A percentile compares a stretch with the other conserved stretches of the same genome.
These are phyloP conservation scores for Nomada hirtipes DNA, from an alignment of 2,888 invertebrate genomes.

Conservation along the genomic window DNA sequence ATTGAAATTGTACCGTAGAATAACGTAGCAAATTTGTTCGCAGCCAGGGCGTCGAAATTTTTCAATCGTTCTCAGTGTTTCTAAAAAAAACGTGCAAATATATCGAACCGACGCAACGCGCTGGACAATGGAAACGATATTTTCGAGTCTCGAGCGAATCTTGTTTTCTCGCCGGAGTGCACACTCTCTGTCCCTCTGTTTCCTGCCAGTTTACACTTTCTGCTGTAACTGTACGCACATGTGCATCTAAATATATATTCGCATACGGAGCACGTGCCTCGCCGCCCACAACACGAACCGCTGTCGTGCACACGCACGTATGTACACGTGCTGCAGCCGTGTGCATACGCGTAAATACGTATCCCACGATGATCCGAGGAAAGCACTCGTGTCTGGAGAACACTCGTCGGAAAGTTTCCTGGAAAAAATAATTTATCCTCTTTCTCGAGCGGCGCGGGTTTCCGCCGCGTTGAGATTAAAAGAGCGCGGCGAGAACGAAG, in stretches of 20 bases:
- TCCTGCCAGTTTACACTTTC: constrained; percentile 25
- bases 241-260: constrained; percentile 58
- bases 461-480: not conserved
- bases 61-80: not conserved
- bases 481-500: not conserved
- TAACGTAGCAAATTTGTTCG: not conserved
- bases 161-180: not conserved
- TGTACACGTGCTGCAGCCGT: not conserved
- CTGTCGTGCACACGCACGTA: not conserved
- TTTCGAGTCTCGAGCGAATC: not conserved
- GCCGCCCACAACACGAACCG: constrained; percentile 41
- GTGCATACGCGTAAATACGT: constrained; percentile 4
- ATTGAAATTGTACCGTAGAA: too few relatives aligned
- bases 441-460: not conserved
- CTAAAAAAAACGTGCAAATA: not conserved
- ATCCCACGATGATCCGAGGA: constrained; percentile 42
- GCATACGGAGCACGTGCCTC: constrained; percentile 45
- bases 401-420: constrained; percentile 25
- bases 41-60: not conserved
- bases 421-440: constrained; percentile 19
- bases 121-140: not conserved
- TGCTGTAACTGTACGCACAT: constrained; percentile 45
- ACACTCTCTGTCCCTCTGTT: too few relatives aligned
- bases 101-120: not conserved
- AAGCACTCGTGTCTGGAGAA: constrained; percentile 46